Conservation (phyloP, 2,888 invertebrate species). For the Ditula angustiorana region DNA sequence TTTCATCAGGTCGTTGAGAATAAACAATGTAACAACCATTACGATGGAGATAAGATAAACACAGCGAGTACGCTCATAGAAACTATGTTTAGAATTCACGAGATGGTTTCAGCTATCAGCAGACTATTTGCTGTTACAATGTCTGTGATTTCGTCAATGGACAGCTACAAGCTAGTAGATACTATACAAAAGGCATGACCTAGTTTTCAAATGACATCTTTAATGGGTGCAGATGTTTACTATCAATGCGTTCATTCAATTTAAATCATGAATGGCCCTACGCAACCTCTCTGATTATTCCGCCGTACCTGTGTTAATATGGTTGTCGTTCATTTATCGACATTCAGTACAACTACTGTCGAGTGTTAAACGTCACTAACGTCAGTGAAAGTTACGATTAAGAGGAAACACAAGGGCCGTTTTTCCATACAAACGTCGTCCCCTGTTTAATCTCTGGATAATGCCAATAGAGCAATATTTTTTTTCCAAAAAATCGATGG, state of each 20-base stretch:
- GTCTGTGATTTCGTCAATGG: constrained; percentile 31
- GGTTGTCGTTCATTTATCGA: too few species aligned
- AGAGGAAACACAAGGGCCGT: too few species aligned
- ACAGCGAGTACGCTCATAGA: constrained; percentile 1
- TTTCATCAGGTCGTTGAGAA: constrained; percentile 33
- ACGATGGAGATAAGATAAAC: constrained; percentile 35
- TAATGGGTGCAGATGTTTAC: constrained; percentile 9
- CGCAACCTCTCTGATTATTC: too few species aligned
- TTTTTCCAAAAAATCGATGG: too few species aligned
- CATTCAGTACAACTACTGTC: too few species aligned
- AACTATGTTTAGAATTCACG: constrained; percentile 9
- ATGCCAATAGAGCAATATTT: too few species aligned
- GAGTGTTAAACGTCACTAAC: too few species aligned
- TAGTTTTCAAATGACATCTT: constrained; percentile 21
- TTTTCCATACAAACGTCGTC: too few species aligned
- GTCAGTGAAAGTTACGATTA: too few species aligned
- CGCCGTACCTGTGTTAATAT: too few species aligned
- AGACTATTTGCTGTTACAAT: constrained; percentile 9
- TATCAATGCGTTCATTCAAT: background rate
- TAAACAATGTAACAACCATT: constrained; percentile 30
- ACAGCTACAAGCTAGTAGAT: constrained; percentile 2
- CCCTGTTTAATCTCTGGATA: too few species aligned
- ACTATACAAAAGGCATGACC: constrained; percentile 7
- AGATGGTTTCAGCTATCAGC: constrained; percentile 22
- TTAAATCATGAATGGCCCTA: background rate